Evolutionary conservation across 1,140 invertebrate genomes (phyloP).

Genomic region (Galleria mellonella): DNA sequence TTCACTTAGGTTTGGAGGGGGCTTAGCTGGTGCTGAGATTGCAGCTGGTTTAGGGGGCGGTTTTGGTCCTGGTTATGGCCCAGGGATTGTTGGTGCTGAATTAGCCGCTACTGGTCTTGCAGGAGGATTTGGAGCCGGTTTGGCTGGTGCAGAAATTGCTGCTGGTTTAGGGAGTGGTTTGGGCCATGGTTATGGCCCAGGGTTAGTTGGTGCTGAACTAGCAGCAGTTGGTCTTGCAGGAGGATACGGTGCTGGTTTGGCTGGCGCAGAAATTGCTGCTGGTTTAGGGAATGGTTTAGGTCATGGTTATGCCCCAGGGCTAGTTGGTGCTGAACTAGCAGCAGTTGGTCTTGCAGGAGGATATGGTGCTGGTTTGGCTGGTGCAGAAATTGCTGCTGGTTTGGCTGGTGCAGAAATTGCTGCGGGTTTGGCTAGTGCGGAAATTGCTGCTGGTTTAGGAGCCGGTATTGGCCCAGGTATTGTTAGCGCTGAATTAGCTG

Average conservation of each 20-base stretch:
- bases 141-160: no score
- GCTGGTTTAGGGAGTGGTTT: no score
- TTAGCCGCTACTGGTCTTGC: background rate
- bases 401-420: background rate
- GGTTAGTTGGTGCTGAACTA: no score
- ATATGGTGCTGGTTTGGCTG: background rate
- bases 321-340: no score
- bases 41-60: background rate
- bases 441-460: background rate
- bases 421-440: background rate
- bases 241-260: no score
- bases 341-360: background rate
- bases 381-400: background rate
- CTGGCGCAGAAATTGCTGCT: no score
- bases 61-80: background rate
- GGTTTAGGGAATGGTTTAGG: no score
- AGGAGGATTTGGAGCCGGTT: background rate
- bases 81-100: background rate
- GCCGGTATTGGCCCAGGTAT: background rate
- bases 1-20: background rate
- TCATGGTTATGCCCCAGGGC: no score
- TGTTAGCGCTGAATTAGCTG: no score
- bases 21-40: background rate
- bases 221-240: background rate
- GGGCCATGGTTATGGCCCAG: no score